These are phyloP conservation scores for Matsumurasca onukii DNA, from an alignment of 1,140 invertebrate genomes.

Conservation along the genomic window DNA sequence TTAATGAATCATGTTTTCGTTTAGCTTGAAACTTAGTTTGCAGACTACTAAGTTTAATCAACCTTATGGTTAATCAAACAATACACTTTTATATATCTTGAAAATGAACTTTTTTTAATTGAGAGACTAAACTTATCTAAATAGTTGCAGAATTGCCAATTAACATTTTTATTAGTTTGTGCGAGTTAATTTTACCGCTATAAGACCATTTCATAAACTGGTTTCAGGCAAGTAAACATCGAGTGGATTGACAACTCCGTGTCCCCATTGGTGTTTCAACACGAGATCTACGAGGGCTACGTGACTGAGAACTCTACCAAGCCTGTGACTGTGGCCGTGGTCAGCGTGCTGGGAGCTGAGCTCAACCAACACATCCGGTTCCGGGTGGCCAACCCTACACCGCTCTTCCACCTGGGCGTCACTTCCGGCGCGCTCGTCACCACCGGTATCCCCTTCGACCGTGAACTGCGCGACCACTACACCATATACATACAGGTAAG, in stretches of 20 bases:
- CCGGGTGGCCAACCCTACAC: conserved; percentile 83
- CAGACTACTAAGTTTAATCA: too few species aligned
- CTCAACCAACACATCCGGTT: conserved; percentile 89
- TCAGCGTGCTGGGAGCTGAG: conserved; percentile 81
- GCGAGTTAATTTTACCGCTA: too few species aligned
- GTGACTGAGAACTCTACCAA: conserved; percentile 86
- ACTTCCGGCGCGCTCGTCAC: conserved; percentile 87
- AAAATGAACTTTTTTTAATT: too few species aligned
- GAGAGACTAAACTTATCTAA: too few species aligned
- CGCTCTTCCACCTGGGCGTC: conserved; percentile 84
- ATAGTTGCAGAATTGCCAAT: too few species aligned
- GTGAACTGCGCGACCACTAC: conserved; percentile 81
- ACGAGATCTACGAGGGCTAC: conserved; percentile 73
- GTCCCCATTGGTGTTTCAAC: conserved; percentile 79
- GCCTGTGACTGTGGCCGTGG: conserved; percentile 72
- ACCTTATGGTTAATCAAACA: too few species aligned
- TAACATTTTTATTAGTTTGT: too few species aligned
- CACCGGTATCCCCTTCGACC: conserved; percentile 79
- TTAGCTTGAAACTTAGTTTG: too few species aligned
- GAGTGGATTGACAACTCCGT: conserved; percentile 70
- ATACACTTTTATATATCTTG: too few species aligned
- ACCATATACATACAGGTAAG: conserved; percentile 80
- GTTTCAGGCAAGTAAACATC: conserved; percentile 49
- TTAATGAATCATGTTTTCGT: too few species aligned
- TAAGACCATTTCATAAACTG: conserved; percentile 18